Evolutionary conservation across 2,113 vertebrate genomes (phyloP).

Genomic region (Podilymbus podiceps): DNA sequence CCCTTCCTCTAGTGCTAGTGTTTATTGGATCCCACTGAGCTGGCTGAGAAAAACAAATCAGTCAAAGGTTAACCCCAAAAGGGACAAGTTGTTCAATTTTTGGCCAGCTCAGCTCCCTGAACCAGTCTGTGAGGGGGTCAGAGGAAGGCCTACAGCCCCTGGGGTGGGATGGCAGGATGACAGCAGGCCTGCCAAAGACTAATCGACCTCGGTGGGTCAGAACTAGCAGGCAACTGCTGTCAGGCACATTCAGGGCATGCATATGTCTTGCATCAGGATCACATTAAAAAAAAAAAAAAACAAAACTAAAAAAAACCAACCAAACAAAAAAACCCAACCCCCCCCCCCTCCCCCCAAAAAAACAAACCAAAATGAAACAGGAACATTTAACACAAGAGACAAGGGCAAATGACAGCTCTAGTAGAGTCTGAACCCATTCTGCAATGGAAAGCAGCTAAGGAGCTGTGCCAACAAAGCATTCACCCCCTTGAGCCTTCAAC

Average conservation of each 20-base stretch:
- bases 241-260: neutral
- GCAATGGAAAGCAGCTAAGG: neutral
- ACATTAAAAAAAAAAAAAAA: neutral
- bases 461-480: neutral
- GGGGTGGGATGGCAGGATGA: neutral
- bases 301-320: neutral
- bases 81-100: neutral
- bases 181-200: neutral
- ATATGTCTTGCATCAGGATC: neutral
- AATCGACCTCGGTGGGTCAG: neutral
- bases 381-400: neutral
- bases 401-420: neutral
- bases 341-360: too few species aligned
- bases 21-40: neutral
- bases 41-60: neutral
- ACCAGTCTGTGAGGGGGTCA: neutral
- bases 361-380: too few species aligned
- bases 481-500: neutral
- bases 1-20: neutral
- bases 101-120: neutral
- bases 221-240: neutral
- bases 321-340: too few species aligned
- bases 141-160: neutral
- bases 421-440: neutral
- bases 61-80: neutral